These are phyloP conservation scores for Lacerta agilis DNA, from an alignment of 2,797 vertebrate genomes.

Conservation along the genomic window DNA sequence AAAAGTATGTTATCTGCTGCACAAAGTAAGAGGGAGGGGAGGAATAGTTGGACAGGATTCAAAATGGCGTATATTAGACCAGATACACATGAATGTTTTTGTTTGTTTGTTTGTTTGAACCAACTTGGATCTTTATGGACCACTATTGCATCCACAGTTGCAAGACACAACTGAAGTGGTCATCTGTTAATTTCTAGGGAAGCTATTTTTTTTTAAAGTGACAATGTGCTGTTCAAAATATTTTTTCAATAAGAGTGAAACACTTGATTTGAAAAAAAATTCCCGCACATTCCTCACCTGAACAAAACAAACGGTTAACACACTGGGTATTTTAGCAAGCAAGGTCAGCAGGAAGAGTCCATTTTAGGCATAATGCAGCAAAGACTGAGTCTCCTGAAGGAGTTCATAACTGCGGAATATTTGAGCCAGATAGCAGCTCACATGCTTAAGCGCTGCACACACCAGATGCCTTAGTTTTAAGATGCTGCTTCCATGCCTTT, in stretches of 20 bases:
- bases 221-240: not conserved
- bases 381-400: not conserved
- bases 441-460: not conserved
- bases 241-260: accelerated
- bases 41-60: not conserved
- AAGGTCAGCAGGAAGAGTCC: not conserved
- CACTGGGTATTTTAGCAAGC: not conserved
- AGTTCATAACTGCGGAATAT: not conserved
- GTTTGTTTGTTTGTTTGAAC: not conserved
- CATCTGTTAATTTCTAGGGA: not conserved
- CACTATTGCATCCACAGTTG: not conserved
- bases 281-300: not conserved
- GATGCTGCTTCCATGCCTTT: not conserved
- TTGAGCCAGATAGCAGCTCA: not conserved
- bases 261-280: accelerated
- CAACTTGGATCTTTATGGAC: not conserved
- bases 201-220: not conserved
- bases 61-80: not conserved
- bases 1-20: not conserved
- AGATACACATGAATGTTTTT: not conserved
- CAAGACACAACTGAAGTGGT: not conserved
- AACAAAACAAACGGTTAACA: not conserved
- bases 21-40: not conserved
- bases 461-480: not conserved
- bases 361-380: not conserved